Base-by-base conservation (phyloP, 2,797 vertebrate genomes). In the Enteromius treurensis region DNA sequence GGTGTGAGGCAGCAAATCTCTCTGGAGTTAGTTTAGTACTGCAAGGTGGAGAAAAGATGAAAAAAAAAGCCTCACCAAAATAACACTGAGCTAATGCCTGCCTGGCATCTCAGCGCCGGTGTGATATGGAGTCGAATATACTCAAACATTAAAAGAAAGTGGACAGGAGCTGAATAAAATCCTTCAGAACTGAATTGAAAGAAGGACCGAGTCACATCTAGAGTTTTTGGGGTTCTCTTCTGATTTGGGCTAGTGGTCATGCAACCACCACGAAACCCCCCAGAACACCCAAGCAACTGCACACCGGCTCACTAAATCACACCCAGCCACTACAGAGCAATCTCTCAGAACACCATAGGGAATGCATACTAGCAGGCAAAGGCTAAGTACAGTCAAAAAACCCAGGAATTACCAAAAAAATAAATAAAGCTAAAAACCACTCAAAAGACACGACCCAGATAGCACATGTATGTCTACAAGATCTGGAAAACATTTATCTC, bases 1-100 rank as follows among this genome's bases (percentile, higher is more conserved):
- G 84, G 87, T 90, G 87, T 87, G 84, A 74, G 84, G 79, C 80
- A 86, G 82, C 60, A 82, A 86, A 87, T 90, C 89, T 90, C 89
- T 86, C 86, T 62, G 74, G 81, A 47, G 82, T 81, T 81, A 69
- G 81, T 77, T 86, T 49, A 73, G 74, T 47, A 55, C 67, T 82
- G 58, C 67, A 80, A 83, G 60, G 67, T 62, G 79, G 79, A 87
- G 86, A 88, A 88, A 88, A 75, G 82, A 83, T 81, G 51, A 58
- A 83, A 65, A 83, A 40, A 82, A 89, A 82, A 87, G 77, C 79
- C 74, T 80, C 85, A 71, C 73, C 77, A 70, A 40, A 82, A 82
- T 74, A 71, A 67, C 42, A n/a, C 19, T 21, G 49, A 49, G 67
- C 70, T 78, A 47, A 45, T 64, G 26, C 49, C 71, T 60, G 37